phyloP scores from a whole-genome alignment of 2,797 vertebrate species.

The Gephyroberyx darwinii region DNA sequence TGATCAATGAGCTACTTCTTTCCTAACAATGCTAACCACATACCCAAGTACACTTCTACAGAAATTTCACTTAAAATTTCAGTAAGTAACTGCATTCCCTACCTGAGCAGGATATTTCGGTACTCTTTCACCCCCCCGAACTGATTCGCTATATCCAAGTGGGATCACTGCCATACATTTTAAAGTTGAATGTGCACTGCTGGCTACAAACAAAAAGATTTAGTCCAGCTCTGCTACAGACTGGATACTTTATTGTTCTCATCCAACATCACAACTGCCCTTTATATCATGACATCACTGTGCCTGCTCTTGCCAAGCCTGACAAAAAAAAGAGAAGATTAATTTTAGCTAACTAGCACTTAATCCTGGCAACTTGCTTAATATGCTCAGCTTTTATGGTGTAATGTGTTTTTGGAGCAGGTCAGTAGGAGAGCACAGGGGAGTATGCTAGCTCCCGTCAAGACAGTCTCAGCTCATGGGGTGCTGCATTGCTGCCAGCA shows the following conservation, averaged over 20 bases:
- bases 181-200: neutral
- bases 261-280: slow-evolving; percentile 7
- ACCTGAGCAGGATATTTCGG: too few species aligned
- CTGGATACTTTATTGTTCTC: neutral
- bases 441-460: neutral
- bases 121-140: too few species aligned
- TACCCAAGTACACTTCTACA: too few species aligned
- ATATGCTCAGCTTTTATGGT: slow-evolving; percentile 46
- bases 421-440: slow-evolving; percentile 30
- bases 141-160: neutral
- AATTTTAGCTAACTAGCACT: slow-evolving; percentile 43
- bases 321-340: slow-evolving; percentile 45
- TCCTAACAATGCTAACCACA: too few species aligned
- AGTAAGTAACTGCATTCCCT: too few species aligned
- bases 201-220: slow-evolving; percentile 1
- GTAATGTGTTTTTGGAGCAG: slow-evolving; percentile 33
- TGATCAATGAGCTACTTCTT: too few species aligned
- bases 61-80: too few species aligned
- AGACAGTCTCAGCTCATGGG: neutral
- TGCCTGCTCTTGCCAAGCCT: slow-evolving; percentile 8
- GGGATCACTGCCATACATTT: neutral
- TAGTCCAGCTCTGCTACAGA: neutral
- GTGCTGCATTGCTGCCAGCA: slow-evolving; percentile 4
- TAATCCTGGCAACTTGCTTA: slow-evolving; percentile 54
- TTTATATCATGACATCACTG: slow-evolving; percentile 42